phyloP scores from a whole-genome alignment of 2,888 invertebrate genomes.

The Hoplodrina blanda region DNA sequence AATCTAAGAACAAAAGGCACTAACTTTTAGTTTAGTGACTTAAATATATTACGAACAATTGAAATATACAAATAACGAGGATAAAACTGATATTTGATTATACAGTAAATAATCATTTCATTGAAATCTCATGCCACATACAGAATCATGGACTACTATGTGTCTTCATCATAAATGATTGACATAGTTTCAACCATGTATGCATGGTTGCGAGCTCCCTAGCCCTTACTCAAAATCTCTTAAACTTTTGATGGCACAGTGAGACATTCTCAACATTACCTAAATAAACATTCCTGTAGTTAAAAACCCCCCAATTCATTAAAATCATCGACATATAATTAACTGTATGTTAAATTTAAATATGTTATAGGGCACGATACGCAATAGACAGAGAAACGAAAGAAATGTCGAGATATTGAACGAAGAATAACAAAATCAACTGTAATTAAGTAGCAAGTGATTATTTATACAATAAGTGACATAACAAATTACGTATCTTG shows the following conservation, averaged over 20 bases:
- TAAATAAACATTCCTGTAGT: slow-evolving; percentile 56
- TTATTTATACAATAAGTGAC: slow-evolving; percentile 38
- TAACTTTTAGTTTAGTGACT: slow-evolving; percentile 65
- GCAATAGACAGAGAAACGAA: slow-evolving; percentile 33
- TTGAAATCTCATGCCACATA: slow-evolving; percentile 27
- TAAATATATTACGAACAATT: slow-evolving; percentile 57
- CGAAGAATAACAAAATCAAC: slow-evolving; percentile 29
- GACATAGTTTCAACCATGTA: slow-evolving; percentile 18
- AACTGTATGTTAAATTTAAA: slow-evolving; percentile 33
- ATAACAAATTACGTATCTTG: slow-evolving; percentile 51
- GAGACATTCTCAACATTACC: slow-evolving; percentile 50
- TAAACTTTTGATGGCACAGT: slow-evolving; percentile 53
- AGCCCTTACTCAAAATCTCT: slow-evolving; percentile 28
- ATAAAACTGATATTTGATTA: slow-evolving; percentile 47
- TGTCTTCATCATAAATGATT: slow-evolving; percentile 13
- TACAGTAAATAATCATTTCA: slow-evolving; percentile 44
- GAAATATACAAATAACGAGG: slow-evolving; percentile 53
- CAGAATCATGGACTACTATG: slow-evolving; percentile 28
- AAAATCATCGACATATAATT: slow-evolving; percentile 42
- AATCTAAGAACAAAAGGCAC: slow-evolving; percentile 69
- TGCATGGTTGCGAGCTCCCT: slow-evolving; percentile 3
- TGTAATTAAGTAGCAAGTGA: slow-evolving; percentile 28
- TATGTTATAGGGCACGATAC: slow-evolving; percentile 60
- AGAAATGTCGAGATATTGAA: slow-evolving; percentile 23
- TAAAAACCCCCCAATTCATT: slow-evolving; percentile 22